phyloP scores from a whole-genome alignment of 2,888 invertebrate genomes.

The Crocallis elinguaria region DNA sequence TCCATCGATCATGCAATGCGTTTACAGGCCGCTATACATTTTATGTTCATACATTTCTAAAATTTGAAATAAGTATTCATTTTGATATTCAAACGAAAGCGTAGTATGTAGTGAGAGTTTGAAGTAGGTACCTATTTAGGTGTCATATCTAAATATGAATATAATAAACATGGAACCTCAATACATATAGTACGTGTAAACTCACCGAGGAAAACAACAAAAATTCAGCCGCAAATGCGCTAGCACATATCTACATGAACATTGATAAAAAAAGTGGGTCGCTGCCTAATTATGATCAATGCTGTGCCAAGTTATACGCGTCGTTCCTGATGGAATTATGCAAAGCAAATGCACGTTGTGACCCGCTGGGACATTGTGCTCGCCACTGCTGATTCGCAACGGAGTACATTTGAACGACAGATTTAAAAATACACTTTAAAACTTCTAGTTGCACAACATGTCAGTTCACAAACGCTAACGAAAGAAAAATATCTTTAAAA shows the following conservation, averaged over 20 bases:
- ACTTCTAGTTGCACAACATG: not conserved
- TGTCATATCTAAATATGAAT: too few species aligned
- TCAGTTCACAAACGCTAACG: not conserved
- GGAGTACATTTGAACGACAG: not conserved
- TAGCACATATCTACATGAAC: slow-evolving; percentile 53
- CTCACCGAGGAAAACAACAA: slow-evolving; percentile 1
- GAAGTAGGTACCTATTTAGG: too few species aligned
- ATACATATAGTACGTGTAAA: not conserved
- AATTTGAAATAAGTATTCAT: too few species aligned
- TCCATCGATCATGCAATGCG: too few species aligned
- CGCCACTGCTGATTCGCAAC: not conserved
- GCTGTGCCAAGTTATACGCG: slow-evolving; percentile 69
- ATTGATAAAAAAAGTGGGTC: slow-evolving; percentile 74
- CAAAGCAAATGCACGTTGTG: slow-evolving; percentile 54
- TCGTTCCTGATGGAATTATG: slow-evolving; percentile 68
- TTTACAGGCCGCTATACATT: too few species aligned
- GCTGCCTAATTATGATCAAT: slow-evolving; percentile 72
- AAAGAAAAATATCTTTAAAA: not conserved
- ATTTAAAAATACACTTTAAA: slow-evolving; percentile 5
- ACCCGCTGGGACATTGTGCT: not conserved
- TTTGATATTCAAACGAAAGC: too few species aligned
- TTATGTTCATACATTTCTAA: too few species aligned
- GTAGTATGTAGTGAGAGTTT: too few species aligned
- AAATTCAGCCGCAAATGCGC: slow-evolving; percentile 45
- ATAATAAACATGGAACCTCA: too few species aligned